phyloP scores from a whole-genome alignment of 2,888 invertebrate species.

The Habroteleia sp. region DNA sequence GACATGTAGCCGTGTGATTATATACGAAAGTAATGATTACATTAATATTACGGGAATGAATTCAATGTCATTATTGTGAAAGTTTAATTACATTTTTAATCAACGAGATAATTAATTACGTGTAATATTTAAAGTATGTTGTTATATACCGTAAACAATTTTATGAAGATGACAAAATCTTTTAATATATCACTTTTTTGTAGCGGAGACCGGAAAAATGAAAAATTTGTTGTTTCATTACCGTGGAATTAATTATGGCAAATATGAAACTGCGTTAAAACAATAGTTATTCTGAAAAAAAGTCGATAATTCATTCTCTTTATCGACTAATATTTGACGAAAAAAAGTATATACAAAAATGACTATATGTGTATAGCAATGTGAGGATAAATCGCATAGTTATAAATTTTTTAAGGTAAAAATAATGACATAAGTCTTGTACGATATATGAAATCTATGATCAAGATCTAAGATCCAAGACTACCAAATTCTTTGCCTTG shows the following conservation, averaged over 20 bases:
- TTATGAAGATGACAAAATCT: not conserved
- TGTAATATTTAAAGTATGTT: conserved; percentile 6
- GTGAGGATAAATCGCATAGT: too few species aligned
- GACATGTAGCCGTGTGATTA: conserved; percentile 19
- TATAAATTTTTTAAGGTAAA: too few species aligned
- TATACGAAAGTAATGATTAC: conserved; percentile 48
- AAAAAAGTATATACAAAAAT: too few species aligned
- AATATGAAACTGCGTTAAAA: not conserved
- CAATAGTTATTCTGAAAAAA: too few species aligned
- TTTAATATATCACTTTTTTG: not conserved
- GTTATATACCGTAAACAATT: not conserved
- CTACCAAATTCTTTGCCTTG: too few species aligned
- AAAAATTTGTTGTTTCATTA: not conserved
- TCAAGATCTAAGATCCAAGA: too few species aligned
- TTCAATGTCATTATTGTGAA: conserved; percentile 34
- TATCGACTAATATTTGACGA: too few species aligned
- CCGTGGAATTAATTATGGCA: not conserved
- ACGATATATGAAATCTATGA: too few species aligned
- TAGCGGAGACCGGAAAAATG: not conserved
- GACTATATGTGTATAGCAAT: too few species aligned
- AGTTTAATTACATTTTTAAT: conserved; percentile 52
- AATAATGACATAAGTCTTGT: too few species aligned
- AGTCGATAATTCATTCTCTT: too few species aligned
- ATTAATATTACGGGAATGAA: conserved; percentile 41
- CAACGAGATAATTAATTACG: conserved; percentile 27